Evolutionary conservation across 2,888 invertebrate species (phyloP).

Genomic region (Caenorhabditis zanzibari): DNA sequence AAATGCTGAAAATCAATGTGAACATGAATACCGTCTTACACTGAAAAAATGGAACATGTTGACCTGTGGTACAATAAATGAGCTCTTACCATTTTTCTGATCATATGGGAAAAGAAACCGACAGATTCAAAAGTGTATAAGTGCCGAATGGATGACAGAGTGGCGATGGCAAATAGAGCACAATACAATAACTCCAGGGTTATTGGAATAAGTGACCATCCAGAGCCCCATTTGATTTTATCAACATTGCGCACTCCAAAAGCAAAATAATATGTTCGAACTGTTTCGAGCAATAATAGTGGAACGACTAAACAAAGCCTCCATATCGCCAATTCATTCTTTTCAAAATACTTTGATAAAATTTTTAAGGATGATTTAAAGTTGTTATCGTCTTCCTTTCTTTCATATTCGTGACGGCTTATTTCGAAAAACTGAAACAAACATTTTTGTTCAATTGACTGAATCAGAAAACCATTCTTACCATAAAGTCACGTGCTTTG

Average conservation of each 20-base stretch:
- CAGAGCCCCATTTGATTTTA: background rate
- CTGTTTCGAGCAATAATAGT: slow-evolving; percentile 4
- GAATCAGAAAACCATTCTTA: slow-evolving; percentile 2
- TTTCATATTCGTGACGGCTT: background rate
- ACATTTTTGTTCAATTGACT: background rate
- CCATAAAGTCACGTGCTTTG: slow-evolving; percentile 24
- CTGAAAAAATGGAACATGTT: slow-evolving; percentile 38
- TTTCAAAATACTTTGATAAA: slow-evolving; percentile 1
- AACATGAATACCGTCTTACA: slow-evolving; percentile 63
- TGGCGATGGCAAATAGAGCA: slow-evolving; percentile 25
- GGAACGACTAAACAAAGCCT: background rate
- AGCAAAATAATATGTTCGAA: slow-evolving; percentile 7
- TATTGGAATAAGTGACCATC: slow-evolving; percentile 12
- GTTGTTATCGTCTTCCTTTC: too few species aligned
- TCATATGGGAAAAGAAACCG: slow-evolving; percentile 64
- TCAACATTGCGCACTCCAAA: too few species aligned
- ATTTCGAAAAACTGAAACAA: background rate
- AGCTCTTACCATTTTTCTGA: slow-evolving; percentile 56
- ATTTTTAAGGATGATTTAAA: too few species aligned
- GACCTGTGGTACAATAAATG: background rate
- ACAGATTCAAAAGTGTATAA: slow-evolving; percentile 29
- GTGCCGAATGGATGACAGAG: slow-evolving; percentile 39
- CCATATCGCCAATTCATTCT: slow-evolving; percentile 19
- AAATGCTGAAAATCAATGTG: slow-evolving; percentile 61
- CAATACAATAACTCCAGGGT: slow-evolving; percentile 45